Evolutionary conservation across 1,140 invertebrate genomes (phyloP).

Genomic region (Thaumatotibia leucotreta): DNA sequence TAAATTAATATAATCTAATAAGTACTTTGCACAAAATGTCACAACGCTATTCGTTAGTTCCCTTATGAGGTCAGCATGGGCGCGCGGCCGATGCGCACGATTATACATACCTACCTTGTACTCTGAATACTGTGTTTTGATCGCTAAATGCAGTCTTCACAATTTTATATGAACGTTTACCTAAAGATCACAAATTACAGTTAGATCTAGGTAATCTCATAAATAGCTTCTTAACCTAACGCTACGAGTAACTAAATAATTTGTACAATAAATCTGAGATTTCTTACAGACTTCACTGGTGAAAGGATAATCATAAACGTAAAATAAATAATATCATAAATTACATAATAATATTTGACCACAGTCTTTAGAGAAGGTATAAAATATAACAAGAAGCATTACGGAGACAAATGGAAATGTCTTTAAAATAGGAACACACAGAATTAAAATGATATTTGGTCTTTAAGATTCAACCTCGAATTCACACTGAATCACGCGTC

Average conservation of each 20-base stretch:
- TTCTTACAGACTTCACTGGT: constrained; percentile 47
- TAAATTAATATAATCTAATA: constrained; percentile 76
- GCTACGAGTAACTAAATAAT: constrained; percentile 66
- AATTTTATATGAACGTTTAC: constrained; percentile 46
- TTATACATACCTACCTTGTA: constrained; percentile 4
- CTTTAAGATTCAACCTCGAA: constrained; percentile 29
- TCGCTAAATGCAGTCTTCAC: constrained; percentile 71
- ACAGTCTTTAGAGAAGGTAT: constrained; percentile 63
- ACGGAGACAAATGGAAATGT: constrained; percentile 52
- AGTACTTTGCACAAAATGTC: constrained; percentile 74
- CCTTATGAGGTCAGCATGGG: constrained; percentile 49
- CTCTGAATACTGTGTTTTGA: constrained; percentile 38
- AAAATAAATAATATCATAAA: constrained; percentile 73
- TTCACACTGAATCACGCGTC: constrained; percentile 20
- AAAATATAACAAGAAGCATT: constrained; percentile 49
- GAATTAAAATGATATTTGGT: constrained; percentile 52
- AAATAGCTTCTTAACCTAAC: constrained; percentile 67
- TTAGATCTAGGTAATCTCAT: constrained; percentile 71
- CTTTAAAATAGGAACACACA: constrained; percentile 67
- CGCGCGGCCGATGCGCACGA: constrained; percentile 6
- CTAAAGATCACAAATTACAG: constrained; percentile 69
- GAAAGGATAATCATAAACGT: constrained; percentile 58
- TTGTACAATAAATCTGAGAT: constrained; percentile 71
- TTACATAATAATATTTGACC: constrained; percentile 58
- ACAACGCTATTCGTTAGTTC: constrained; percentile 55